phyloP scores from a whole-genome alignment of 2,888 invertebrate genomes.

The Xanthorhoe spadicearia region DNA sequence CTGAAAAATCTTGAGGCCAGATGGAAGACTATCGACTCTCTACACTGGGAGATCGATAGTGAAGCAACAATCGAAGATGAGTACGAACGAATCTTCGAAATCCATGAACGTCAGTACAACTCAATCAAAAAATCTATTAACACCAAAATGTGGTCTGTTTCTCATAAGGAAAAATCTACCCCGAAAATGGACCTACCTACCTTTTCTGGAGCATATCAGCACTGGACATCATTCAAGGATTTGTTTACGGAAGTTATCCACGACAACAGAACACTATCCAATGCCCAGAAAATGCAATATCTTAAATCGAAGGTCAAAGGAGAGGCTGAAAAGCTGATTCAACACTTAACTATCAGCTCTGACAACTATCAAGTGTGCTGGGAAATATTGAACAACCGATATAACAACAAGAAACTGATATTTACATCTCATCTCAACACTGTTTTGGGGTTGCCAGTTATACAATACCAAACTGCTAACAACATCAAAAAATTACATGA shows the following conservation, averaged over 20 bases:
- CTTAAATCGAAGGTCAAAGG: conserved; percentile 29
- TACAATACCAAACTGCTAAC: not conserved
- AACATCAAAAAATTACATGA: not conserved
- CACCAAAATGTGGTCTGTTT: conserved; percentile 27
- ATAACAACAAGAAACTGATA: conserved; percentile 31
- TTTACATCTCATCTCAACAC: conserved; percentile 21
- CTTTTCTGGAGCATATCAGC: conserved; percentile 12
- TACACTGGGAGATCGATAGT: conserved; percentile 17
- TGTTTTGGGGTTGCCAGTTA: conserved; percentile 8
- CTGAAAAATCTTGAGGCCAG: conserved; percentile 14
- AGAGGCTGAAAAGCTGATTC: conserved; percentile 31
- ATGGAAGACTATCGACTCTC: conserved; percentile 19
- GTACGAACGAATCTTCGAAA: conserved; percentile 7
- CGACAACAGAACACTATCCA: conserved; percentile 34
- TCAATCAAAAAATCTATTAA: conserved; percentile 8
- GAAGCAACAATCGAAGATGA: conserved; percentile 6
- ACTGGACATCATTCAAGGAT: conserved; percentile 25
- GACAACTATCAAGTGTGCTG: conserved; percentile 41
- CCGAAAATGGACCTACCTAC: conserved; percentile 6
- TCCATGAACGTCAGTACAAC: conserved; percentile 1
- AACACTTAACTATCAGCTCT: conserved; percentile 42
- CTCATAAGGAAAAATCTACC: conserved; percentile 21
- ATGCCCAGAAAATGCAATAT: conserved; percentile 46
- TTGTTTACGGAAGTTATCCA: conserved; percentile 39
- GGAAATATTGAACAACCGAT: conserved; percentile 38